Base-by-base conservation (phyloP, 1,140 invertebrate genomes). In the Ceratina calcarata region DNA sequence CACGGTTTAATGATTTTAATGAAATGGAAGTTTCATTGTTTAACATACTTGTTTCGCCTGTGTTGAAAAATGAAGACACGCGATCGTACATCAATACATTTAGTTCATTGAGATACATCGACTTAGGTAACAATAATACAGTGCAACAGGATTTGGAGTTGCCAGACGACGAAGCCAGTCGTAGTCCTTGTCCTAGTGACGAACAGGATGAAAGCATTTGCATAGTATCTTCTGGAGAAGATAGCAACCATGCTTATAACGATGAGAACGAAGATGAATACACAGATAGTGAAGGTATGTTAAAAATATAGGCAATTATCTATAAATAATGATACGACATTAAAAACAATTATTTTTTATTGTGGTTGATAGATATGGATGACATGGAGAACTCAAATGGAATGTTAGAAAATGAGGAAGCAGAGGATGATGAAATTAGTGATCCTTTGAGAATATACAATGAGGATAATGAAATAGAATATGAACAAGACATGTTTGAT, bases 51-150 rank as follows among this genome's bases (percentile, higher is more conserved):
- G 37, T 3, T 45, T 45, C 37, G 8, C 58, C 77, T 49, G 80
- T 90, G 83, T 77, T 91, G 0, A 91, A 92, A 51, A 90, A 92
- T 24, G 91, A 92, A 69, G 90, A 92, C 77, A 92, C 92, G 91
- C 91, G 91, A 12, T 88, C 88, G 10, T 91, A 87, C 22, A 87
- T 89, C 18, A 91, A 88, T 57, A 57, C 90, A 1, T 83, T 87
- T 0, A 88, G 81, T n/a, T 75, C 76, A 0, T 84, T 85, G 0
- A 87, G 70, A 22, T 83, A 73, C 16, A 86, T 90, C 18, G 88
- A 90, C 20, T 85, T 76, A 10, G 86, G 86, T 6, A 49, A 60
- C 37, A 45, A 45, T 45, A 72, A 61, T n/a, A 81, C 80, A 51
- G 10, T 81, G 86, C 22, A 70, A 83, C 58, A 45, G 79, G 3